Base-by-base conservation (phyloP, 2,797 vertebrate species). In the Dryobates pubescens region DNA sequence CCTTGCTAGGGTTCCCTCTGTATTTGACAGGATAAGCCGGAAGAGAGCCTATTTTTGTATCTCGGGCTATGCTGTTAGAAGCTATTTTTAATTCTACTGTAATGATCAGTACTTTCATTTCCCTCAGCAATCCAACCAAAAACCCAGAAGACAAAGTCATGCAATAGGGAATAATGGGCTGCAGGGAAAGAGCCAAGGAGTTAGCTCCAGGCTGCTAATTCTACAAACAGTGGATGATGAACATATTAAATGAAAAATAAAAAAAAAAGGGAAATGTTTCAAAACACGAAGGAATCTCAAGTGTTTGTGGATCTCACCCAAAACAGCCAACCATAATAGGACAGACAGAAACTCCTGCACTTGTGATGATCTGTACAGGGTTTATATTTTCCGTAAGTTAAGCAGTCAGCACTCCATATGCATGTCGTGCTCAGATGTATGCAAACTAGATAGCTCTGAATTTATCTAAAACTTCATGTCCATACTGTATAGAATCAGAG, bases 61-160 rank as follows among this genome's bases (percentile, higher is more conserved):
- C 93, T 84, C 4, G 4, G 80, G 74, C 91, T 95, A 96, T 94
- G 94, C 93, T 94, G 92, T 95, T 90, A 93, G 94, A 86, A 94
- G 95, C 93, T 95, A 96, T 96, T 96, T 96, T 96, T 96, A 96
- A 96, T 95, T 95, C 93, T 84, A 65, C 94, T 91, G 85, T 94
- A 96, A 92, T 94, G 94, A 93, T 96, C 91, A 88, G 93, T 94
- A 95, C 90, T 96, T 96, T 95, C 95, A 93, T 96, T 96, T 95
- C 95, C 95, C 92, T 94, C 79, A 90, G 94, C 88, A 95, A 95
- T 95, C 85, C 90, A 91, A 93, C 84, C 70, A 84, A 91, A 79
- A 82, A 9, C 47, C 49, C 77, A 92, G 74, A 92, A 96, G 93
- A 83, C 34, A 94, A 85, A 94, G 89, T 77, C 87, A 77, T 82